Conservation (phyloP, 2,113 vertebrate species). For the Takifugu flavidus region DNA sequence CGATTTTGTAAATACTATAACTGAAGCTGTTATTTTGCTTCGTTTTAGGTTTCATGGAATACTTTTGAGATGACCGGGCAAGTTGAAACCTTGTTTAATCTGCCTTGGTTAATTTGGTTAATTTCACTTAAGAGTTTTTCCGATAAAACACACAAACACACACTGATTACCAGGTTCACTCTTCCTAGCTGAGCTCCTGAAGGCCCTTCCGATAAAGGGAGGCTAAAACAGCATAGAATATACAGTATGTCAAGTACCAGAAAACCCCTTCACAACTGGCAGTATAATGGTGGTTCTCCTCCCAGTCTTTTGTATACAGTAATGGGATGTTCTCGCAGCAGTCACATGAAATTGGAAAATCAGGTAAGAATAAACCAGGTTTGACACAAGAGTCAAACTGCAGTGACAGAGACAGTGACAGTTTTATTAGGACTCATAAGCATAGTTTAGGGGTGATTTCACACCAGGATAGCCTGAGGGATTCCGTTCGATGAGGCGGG, state of each 20-base stretch:
- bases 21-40: neutral
- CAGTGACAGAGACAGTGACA: too few relatives aligned
- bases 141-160: neutral
- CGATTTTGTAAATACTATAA: neutral
- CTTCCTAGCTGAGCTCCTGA: neutral
- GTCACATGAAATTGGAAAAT: constrained; percentile 11
- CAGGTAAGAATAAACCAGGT: too few relatives aligned
- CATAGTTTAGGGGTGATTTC: too few relatives aligned
- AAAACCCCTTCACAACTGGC: neutral
- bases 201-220: neutral
- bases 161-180: neutral
- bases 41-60: neutral
- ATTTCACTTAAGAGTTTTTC: neutral
- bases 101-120: neutral
- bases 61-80: neutral
- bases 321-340: constrained; percentile 31
- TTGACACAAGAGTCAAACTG: too few relatives aligned
- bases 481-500: too few relatives aligned
- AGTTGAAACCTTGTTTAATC: neutral
- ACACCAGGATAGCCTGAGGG: too few relatives aligned
- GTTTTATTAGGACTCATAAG: too few relatives aligned
- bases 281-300: neutral
- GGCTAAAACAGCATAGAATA: neutral
- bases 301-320: constrained; percentile 6
- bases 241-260: too few relatives aligned